Evolutionary conservation across 2,113 vertebrate genomes (phyloP).

Genomic region (Podocnemis expansa): DNA sequence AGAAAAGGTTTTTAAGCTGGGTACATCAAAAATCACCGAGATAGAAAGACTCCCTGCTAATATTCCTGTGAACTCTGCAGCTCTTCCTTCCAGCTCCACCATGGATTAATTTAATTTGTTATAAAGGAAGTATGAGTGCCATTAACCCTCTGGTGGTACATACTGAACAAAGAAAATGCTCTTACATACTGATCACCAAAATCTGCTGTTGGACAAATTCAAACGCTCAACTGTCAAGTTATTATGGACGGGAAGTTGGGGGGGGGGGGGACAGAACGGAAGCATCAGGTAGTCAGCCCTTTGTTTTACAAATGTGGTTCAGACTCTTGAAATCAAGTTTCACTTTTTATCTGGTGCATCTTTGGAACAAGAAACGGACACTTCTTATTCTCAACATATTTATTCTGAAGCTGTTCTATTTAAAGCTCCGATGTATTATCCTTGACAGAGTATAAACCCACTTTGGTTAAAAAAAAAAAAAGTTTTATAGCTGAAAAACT

Average conservation of each 20-base stretch:
- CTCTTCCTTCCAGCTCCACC: neutral
- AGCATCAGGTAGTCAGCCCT: neutral
- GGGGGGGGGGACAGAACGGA: too few relatives aligned
- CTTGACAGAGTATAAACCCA: neutral
- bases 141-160: neutral
- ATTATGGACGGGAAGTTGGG: too few relatives aligned
- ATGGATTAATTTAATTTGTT: neutral
- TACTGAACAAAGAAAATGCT: neutral
- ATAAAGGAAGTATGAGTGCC: neutral
- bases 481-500: neutral
- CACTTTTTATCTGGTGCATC: neutral
- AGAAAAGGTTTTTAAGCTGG: neutral
- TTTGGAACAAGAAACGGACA: neutral
- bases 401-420: neutral
- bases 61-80: neutral
- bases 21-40: neutral
- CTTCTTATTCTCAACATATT: neutral
- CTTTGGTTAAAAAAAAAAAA: neutral
- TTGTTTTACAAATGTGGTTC: neutral
- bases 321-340: neutral
- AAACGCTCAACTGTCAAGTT: neutral
- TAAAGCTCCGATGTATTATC: neutral
- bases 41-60: neutral
- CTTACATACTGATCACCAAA: neutral
- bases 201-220: neutral